Conservation (phyloP, 2,797 vertebrate species). For the Muraenolepis orangiensis region DNA sequence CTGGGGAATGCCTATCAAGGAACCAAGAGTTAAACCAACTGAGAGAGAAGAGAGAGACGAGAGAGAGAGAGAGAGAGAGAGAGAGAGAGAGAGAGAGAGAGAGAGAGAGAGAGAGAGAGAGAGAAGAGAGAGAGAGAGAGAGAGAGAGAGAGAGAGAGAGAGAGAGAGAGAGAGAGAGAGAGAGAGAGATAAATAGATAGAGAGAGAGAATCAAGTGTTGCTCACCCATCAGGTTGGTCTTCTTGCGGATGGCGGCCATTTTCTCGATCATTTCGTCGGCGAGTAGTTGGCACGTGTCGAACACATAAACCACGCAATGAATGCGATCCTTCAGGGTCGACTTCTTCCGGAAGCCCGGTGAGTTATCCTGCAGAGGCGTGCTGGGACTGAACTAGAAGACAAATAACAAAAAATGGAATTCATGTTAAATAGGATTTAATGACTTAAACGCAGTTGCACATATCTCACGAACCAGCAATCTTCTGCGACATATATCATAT, state of each 20-base stretch:
- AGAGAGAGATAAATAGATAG: no score
- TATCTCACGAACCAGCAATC: background rate
- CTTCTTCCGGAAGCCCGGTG: conserved; percentile 39
- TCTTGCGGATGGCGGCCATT: conserved; percentile 54
- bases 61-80: no score
- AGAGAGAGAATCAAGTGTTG: no score
- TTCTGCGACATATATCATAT: background rate
- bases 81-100: no score
- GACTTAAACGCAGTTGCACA: no score
- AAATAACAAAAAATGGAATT: background rate
- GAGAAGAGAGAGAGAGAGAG: no score
- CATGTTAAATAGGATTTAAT: no score
- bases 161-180: background rate
- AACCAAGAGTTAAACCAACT: no score
- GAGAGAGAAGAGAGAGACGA: no score
- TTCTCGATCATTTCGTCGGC: conserved; percentile 54
- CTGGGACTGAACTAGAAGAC: conserved; percentile 54
- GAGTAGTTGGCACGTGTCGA: conserved; percentile 58
- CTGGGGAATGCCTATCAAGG: conserved; percentile 57
- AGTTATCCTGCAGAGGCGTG: conserved; percentile 35
- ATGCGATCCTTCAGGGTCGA: conserved; percentile 52
- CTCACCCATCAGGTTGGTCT: conserved; percentile 61
- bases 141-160: background rate
- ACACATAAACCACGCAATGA: conserved; percentile 64
- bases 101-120: no score